Evolutionary conservation across 2,113 vertebrate species (phyloP).

Genomic region (Pitta sordida): DNA sequence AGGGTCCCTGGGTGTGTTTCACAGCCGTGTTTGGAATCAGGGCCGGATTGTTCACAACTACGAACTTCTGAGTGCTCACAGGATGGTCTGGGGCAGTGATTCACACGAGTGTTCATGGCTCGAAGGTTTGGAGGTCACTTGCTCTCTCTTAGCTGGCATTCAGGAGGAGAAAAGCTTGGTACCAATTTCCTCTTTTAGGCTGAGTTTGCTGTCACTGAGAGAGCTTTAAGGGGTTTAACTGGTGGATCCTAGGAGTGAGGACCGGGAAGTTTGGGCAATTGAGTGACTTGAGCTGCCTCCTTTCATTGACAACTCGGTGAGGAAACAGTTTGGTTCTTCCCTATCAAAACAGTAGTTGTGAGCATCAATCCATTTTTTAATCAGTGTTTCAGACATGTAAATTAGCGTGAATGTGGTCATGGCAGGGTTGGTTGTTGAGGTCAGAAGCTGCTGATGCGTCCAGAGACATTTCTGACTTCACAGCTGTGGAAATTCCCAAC

Average conservation of each 20-base stretch:
- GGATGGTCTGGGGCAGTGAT: neutral
- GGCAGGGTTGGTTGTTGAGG: neutral
- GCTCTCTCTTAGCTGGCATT: neutral
- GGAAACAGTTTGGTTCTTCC: neutral
- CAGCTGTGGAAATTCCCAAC: neutral
- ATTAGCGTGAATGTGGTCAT: neutral
- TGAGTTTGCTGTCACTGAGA: neutral
- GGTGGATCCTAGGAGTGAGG: neutral
- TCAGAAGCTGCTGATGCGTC: neutral
- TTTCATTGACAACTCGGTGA: neutral
- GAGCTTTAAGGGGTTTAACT: neutral
- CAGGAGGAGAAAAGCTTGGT: neutral
- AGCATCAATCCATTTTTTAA: neutral
- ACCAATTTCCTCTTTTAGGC: neutral
- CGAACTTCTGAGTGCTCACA: neutral
- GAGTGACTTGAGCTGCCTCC: neutral
- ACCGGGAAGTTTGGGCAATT: neutral
- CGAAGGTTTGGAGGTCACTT: neutral
- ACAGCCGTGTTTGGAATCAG: rapidly evolving
- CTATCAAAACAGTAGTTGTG: neutral
- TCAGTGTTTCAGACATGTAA: neutral
- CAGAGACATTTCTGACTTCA: neutral
- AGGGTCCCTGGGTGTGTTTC: neutral
- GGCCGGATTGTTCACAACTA: neutral
- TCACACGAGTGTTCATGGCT: neutral